Evolutionary conservation across 1,140 invertebrate species (phyloP), one percentile per base, ranked within the genome.

Genomic region (Macrosteles quadrilineatus): DNA sequence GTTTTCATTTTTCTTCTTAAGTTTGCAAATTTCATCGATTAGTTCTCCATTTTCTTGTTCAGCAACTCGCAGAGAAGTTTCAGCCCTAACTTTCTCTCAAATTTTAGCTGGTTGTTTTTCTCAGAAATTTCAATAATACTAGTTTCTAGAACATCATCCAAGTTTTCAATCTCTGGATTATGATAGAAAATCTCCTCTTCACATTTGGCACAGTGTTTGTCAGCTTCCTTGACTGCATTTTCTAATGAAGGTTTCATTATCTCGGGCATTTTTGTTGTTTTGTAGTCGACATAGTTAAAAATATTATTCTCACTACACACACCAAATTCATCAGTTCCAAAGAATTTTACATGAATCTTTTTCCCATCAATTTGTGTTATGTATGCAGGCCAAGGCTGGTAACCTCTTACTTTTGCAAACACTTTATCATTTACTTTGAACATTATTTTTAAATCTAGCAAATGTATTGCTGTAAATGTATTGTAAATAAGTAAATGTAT

Each of bases 341-440:
- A 40, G 17, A 40, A 40, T 9, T 40, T 6, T 40, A 40, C 36
- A 40, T 40, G 36, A 40, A 40, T 40, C 6, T 40, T 40, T 40
- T 40, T 40, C 17, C 36, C 36, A 40, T 40, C 36, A 40, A 40
- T 40, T 6, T 17, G 6, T 40, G 36, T 40, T 9, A 40, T 40
- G 36, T 40, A 40, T 6, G 36, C 36, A 40, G 36, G 36, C 36
- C 36, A 40, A 40, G 36, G 36, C 17, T 40, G 36, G 17, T 40
- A 17, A 6, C 36, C 36, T 40, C 17, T 40, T 40, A 40, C 17
- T 17, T 40, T 40, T 40, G 36, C 36, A 40, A 40, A 40, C 6
- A 40, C 36, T 17, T 11, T 50, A 11, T 11, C 73, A 70, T 72
- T 63, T 70, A 76, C 69, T 71, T 55, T 76, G 72, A 72, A 40